phyloP scores from a whole-genome alignment of 1,140 invertebrate genomes.

The Caligus rogercresseyi region DNA sequence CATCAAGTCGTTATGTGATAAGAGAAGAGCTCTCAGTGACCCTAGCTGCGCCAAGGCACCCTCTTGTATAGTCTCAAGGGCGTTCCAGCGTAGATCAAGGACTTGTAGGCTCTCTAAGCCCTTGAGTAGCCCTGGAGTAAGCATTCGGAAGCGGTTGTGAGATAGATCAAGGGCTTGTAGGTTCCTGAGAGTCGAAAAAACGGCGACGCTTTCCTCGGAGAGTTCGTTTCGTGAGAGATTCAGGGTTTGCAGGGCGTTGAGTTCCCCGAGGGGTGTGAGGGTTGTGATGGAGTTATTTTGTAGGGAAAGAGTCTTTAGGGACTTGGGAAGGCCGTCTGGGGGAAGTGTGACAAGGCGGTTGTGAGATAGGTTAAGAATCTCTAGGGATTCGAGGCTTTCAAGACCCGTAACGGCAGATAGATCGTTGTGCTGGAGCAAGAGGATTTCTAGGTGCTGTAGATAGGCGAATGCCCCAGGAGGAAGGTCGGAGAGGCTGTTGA shows the following conservation, averaged over 20 bases:
- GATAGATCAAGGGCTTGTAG: constrained; percentile 57
- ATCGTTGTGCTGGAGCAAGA: constrained; percentile 43
- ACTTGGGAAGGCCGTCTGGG: constrained; percentile 32
- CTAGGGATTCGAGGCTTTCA: constrained; percentile 55
- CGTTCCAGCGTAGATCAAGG: constrained; percentile 66
- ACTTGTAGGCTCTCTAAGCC: constrained; percentile 62
- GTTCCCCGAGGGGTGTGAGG: constrained; percentile 43
- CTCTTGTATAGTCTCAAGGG: constrained; percentile 63
- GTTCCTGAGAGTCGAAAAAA: constrained; percentile 34
- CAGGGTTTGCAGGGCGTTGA: constrained; percentile 67
- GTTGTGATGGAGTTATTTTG: constrained; percentile 49
- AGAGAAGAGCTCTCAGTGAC: constrained; percentile 57
- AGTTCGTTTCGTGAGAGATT: constrained; percentile 39
- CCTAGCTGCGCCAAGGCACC: constrained; percentile 51
- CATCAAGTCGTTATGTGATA: constrained; percentile 57
- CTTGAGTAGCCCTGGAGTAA: constrained; percentile 59
- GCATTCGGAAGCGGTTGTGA: constrained; percentile 61
- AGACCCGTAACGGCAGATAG: constrained; percentile 62
- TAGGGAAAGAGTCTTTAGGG: constrained; percentile 66
- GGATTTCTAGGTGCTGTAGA: constrained; percentile 52
- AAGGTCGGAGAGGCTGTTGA: constrained; percentile 44
- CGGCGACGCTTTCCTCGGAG: constrained; percentile 26
- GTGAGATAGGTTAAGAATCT: constrained; percentile 66
- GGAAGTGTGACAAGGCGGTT: constrained; percentile 39
- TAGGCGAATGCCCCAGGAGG: constrained; percentile 40